Evolutionary conservation across 2,888 invertebrate genomes (phyloP), one percentile per base, ranked within the genome.

Genomic region (Scotopteryx bipunctaria): DNA sequence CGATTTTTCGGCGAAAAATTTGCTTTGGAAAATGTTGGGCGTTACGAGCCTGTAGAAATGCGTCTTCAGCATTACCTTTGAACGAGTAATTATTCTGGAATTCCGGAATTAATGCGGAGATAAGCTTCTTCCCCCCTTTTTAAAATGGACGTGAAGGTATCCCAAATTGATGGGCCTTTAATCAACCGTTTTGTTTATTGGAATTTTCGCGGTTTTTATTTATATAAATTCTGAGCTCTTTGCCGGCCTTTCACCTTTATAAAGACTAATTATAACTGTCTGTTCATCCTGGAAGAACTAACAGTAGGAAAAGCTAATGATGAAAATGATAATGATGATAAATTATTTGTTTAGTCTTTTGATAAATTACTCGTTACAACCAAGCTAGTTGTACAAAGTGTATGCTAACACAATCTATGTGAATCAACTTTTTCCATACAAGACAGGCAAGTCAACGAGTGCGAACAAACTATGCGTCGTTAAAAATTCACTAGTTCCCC

Each of bases 61-160:
- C 79, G 77, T 80, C 78, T 76, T 77, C 76, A 68, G 71, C 69
- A 60, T 71, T 78, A 78, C 81, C 86, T 88, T 86, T 86, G 83
- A 84, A 81, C 78, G 78, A 78, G 81, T 89, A 88, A 88, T 89
- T 88, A 88, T 82, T 80, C 78, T 62, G 76, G 78, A 81, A 83
- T 84, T 83, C 81, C 76, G 76, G 86, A 83, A 88, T 87, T 86
- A 88, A 84, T 84, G 78, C 79, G 64, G 71, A 76, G 82, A 83
- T 86, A 83, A 86, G 83, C 79, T 71, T 71, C 65, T 66, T 63
- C 63, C 63, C 64, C 65, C 70, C 69, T 59, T 63, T 63, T 62
- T 63, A 69, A 70, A 71, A 65, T 65, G 63, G 67, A 71, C 64
- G 75, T 67, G 61, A 54, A 49, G 61, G 66, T 64, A 66, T 72